Evolutionary conservation across 2,888 invertebrate species (phyloP).

Genomic region (Polyommatus iphigenia): DNA sequence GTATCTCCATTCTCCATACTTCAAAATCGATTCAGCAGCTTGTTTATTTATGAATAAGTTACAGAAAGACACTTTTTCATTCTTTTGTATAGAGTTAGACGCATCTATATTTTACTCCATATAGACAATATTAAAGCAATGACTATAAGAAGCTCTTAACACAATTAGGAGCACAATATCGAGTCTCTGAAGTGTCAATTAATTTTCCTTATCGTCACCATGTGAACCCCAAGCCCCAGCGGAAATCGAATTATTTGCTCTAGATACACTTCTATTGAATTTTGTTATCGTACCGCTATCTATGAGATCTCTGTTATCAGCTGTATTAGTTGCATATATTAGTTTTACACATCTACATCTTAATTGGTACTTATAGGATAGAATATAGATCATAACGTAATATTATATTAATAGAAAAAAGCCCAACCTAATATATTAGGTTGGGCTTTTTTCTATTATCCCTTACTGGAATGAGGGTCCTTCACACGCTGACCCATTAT

Average conservation of each 20-base stretch:
- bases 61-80: too few species aligned
- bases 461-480: too few species aligned
- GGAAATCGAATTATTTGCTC: slow-evolving; percentile 16
- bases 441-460: too few species aligned
- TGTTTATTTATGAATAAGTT: too few species aligned
- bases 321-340: background rate
- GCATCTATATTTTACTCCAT: background rate
- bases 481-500: too few species aligned
- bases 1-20: background rate
- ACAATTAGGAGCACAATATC: background rate
- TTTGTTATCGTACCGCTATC: slow-evolving; percentile 26
- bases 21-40: background rate
- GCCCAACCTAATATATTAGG: too few species aligned
- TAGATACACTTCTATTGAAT: slow-evolving; percentile 18
- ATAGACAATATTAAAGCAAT: background rate
- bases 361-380: too few species aligned
- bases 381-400: too few species aligned
- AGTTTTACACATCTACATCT: background rate
- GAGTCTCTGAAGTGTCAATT: background rate
- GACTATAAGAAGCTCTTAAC: background rate
- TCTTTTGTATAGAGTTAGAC: too few species aligned
- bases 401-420: too few species aligned
- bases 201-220: background rate
- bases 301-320: background rate
- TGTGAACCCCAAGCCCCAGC: background rate